Evolutionary conservation across 2,888 invertebrate genomes (phyloP).

Genomic region (Rhagonycha fulva): DNA sequence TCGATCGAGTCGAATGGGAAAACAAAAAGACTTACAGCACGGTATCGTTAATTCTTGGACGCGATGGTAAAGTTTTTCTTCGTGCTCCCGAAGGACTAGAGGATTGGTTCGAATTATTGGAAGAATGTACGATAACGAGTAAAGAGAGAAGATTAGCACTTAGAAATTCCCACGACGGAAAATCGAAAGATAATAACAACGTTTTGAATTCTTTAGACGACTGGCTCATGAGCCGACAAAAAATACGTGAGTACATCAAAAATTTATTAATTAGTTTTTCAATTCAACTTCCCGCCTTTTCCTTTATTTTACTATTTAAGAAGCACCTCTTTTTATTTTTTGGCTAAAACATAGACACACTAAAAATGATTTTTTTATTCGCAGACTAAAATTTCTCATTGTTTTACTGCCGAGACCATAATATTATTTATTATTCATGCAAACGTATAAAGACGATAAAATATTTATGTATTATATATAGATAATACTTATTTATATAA

Average conservation of each 20-base stretch:
- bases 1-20: constrained; percentile 68
- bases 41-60: constrained; percentile 60
- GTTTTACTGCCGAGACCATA: background rate
- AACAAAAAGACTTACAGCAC: constrained; percentile 67
- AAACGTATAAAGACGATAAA: background rate
- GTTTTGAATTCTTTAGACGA: constrained; percentile 59
- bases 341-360: background rate
- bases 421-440: background rate
- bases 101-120: constrained; percentile 68
- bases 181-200: constrained; percentile 50
- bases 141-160: constrained; percentile 66
- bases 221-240: constrained; percentile 59
- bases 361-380: background rate
- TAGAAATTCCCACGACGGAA: constrained; percentile 55
- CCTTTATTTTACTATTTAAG: background rate
- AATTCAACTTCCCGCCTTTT: background rate
- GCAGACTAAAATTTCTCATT: background rate
- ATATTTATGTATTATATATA: background rate
- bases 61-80: constrained; percentile 56
- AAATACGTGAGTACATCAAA: constrained; percentile 53
- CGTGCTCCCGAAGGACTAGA: constrained; percentile 62
- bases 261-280: background rate
- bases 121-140: constrained; percentile 67
- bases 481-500: background rate
- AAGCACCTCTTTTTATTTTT: background rate